Percentiles rank a stretch among this genome's conserved stretches.
Evolutionary conservation across 2,888 invertebrate genomes (phyloP).

Genomic region (Syrista parreyssii): DNA sequence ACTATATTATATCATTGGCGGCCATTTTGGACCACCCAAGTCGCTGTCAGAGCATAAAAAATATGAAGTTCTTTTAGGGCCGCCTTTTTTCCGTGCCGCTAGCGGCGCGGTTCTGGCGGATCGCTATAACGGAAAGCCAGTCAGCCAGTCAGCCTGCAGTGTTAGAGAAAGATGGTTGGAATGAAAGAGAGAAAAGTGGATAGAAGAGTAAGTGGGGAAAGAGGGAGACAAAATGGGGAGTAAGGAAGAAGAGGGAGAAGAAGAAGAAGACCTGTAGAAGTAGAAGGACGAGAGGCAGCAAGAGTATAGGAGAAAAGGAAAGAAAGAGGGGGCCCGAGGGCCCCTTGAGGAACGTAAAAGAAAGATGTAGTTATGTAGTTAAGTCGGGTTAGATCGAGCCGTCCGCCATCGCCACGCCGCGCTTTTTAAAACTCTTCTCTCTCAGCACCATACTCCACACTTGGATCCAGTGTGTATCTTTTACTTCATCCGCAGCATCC

Average conservation of each 20-base stretch:
- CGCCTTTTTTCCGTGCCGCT: conserved; percentile 65
- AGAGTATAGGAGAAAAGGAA: conserved; percentile 12
- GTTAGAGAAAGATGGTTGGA: conserved; percentile 26
- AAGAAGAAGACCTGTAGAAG: conserved; percentile 27
- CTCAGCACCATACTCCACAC: conserved; percentile 1
- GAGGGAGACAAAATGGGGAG: conserved; percentile 18
- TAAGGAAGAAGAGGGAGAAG: conserved; percentile 21
- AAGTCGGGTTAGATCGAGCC: conserved; percentile 54
- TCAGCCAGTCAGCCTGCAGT: conserved; percentile 10
- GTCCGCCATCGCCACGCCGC: conserved; percentile 55
- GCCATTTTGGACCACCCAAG: conserved; percentile 67
- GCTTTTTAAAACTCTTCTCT: conserved; percentile 34
- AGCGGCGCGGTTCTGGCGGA: conserved; percentile 52
- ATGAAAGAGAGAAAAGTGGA: conserved; percentile 22
- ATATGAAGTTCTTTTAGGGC: conserved; percentile 67
- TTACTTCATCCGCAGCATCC: conserved; percentile 9
- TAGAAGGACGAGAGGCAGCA: conserved; percentile 17
- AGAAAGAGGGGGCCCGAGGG: conserved; percentile 34
- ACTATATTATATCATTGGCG: conserved; percentile 66
- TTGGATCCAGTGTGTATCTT: background rate
- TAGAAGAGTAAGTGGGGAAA: conserved; percentile 10
- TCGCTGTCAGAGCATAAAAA: conserved; percentile 65
- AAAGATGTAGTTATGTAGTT: conserved; percentile 63
- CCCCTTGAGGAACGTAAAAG: conserved; percentile 51
- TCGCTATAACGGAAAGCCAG: conserved; percentile 54